Evolutionary conservation across 2,113 vertebrate species (phyloP).

Genomic region (Cromileptes altivelis): DNA sequence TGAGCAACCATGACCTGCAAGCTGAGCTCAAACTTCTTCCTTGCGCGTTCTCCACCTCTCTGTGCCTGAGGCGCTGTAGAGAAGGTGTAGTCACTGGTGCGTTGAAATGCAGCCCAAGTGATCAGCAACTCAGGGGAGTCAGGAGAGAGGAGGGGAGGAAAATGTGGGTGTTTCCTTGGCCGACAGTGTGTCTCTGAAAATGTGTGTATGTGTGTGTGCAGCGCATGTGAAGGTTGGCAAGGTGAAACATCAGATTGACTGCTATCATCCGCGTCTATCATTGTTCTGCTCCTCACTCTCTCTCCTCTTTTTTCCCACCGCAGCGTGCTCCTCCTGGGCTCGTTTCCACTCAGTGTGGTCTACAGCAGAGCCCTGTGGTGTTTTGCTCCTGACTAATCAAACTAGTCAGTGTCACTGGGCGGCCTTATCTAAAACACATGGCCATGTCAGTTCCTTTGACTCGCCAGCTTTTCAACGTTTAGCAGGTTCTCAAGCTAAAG

Average conservation of each 20-base stretch:
- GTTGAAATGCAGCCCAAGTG: constrained; percentile 76
- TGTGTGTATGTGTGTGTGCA: constrained; percentile 4
- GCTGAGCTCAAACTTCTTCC: constrained; percentile 66
- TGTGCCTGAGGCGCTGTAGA: constrained; percentile 69
- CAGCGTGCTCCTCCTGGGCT: constrained; percentile 47
- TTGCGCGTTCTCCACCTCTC: constrained; percentile 63
- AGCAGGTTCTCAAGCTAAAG: constrained; percentile 69
- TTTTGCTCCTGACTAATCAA: constrained; percentile 74
- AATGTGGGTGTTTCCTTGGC: constrained; percentile 70
- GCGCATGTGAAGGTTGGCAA: constrained; percentile 35
- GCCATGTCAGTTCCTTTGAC: constrained; percentile 77
- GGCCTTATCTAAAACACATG: constrained; percentile 83
- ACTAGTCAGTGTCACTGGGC: constrained; percentile 76
- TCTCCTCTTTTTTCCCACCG: constrained; percentile 48
- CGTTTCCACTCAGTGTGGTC: constrained; percentile 69
- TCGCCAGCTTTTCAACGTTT: constrained; percentile 65
- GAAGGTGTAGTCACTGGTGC: constrained; percentile 81
- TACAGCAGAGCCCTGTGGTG: constrained; percentile 52
- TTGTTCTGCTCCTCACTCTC: constrained; percentile 40
- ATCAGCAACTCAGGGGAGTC: constrained; percentile 65
- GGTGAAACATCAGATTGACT: constrained; percentile 65
- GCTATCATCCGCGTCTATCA: constrained; percentile 62
- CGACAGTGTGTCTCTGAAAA: constrained; percentile 51
- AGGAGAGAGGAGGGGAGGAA: constrained; percentile 32
- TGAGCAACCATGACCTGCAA: constrained; percentile 77